Percentiles rank a stretch among this genome's conserved stretches.
Evolutionary conservation across 2,113 vertebrate species (phyloP).

Genomic region (Patagioenas fasciata): DNA sequence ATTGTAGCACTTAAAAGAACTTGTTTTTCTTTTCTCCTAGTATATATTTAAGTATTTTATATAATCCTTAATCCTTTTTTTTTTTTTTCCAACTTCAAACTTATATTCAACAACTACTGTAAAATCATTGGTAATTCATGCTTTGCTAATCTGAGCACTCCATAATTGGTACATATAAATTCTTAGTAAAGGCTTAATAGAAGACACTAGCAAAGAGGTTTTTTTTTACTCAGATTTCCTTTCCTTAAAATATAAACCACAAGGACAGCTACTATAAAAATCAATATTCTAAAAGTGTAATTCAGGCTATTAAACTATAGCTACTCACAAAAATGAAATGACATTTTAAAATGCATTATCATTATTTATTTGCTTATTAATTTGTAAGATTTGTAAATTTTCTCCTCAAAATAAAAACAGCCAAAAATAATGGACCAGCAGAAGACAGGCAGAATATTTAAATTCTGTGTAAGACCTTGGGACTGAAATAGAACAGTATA

Average conservation of each 20-base stretch:
- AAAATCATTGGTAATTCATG: not conserved
- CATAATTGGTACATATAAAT: not conserved
- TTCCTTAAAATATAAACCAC: not conserved
- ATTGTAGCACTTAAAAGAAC: not conserved
- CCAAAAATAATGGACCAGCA: not conserved
- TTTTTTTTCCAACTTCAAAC: not conserved
- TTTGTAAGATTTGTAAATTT: not conserved
- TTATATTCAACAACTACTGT: not conserved
- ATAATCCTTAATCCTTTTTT: not conserved
- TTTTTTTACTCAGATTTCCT: not conserved
- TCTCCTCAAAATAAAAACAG: not conserved
- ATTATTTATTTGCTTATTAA: not conserved
- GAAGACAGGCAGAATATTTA: not conserved
- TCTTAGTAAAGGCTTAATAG: not conserved
- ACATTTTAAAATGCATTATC: not conserved
- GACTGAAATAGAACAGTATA: not conserved
- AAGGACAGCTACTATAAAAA: not conserved
- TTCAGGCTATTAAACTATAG: not conserved
- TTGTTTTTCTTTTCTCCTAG: not conserved
- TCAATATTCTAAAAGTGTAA: not conserved
- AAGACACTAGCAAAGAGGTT: not conserved
- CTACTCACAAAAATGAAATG: not conserved
- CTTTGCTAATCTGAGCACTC: not conserved
- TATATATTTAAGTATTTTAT: slow-evolving; percentile 23
- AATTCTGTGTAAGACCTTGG: not conserved